Evolutionary conservation across 2,888 invertebrate species (phyloP).

Genomic region (Nezara viridula): DNA sequence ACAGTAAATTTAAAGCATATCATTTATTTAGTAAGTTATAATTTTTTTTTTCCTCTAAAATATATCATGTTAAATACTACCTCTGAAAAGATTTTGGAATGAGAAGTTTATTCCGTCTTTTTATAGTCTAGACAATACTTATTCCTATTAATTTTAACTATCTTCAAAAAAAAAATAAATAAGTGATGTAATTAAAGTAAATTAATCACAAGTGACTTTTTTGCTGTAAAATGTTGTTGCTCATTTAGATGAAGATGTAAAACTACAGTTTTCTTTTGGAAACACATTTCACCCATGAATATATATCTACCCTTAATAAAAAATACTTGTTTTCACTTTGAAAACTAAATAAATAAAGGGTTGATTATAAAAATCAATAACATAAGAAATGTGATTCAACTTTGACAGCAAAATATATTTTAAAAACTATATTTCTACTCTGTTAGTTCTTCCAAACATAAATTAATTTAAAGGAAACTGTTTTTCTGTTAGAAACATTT

Average conservation of each 20-base stretch:
- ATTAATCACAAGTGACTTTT: neutral
- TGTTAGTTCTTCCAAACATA: constrained; percentile 17
- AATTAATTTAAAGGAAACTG: neutral
- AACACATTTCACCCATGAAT: neutral
- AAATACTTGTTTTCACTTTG: neutral
- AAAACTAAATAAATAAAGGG: neutral
- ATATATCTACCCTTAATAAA: neutral
- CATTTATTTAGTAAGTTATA: neutral
- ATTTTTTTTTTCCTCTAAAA: neutral
- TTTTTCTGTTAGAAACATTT: neutral
- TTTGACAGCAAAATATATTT: neutral
- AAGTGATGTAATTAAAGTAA: neutral
- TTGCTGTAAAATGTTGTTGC: neutral
- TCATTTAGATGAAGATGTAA: neutral
- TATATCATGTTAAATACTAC: neutral
- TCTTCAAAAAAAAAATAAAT: neutral
- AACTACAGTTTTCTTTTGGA: neutral
- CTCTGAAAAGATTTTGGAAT: neutral
- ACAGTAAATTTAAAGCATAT: constrained; percentile 4
- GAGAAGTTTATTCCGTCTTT: neutral
- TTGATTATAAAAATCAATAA: neutral
- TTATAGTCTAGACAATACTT: neutral
- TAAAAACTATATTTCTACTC: neutral
- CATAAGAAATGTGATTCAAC: neutral
- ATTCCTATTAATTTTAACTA: neutral